phyloP scores from a whole-genome alignment of 2,888 invertebrate species.

The Eulithis testata region DNA sequence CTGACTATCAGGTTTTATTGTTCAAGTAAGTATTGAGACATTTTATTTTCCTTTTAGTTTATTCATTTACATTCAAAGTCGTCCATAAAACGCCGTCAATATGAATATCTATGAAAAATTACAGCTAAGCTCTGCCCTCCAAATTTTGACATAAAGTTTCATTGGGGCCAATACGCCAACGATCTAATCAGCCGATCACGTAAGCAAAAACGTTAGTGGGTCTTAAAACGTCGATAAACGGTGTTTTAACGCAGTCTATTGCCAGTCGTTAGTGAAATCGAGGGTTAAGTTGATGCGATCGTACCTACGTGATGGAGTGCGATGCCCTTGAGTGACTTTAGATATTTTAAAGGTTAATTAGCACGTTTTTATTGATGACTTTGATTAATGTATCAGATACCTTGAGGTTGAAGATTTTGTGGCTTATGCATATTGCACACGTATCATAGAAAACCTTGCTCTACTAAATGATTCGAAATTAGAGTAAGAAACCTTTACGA shows the following conservation, averaged over 20 bases:
- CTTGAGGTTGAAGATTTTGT: no score
- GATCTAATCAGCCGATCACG: conserved; percentile 34
- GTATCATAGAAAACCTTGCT: no score
- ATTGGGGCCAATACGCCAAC: conserved; percentile 31
- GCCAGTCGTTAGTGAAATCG: conserved; percentile 32
- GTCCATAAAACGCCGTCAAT: not conserved
- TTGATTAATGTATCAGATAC: no score
- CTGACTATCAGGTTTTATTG: no score
- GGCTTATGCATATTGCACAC: no score
- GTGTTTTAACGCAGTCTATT: conserved; percentile 30
- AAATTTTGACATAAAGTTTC: conserved; percentile 25
- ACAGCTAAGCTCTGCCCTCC: conserved; percentile 10
- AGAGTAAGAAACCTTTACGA: no score
- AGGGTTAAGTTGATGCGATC: conserved; percentile 32
- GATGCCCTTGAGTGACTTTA: conserved; percentile 15
- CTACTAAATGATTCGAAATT: no score
- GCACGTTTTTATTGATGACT: not conserved
- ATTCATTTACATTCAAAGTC: not conserved
- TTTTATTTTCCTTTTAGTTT: not conserved
- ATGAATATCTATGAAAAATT: not conserved
- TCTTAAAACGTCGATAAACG: conserved; percentile 33
- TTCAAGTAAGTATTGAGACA: no score
- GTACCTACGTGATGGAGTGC: conserved; percentile 22
- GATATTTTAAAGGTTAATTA: not conserved
- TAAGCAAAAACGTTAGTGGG: conserved; percentile 32